These are phyloP conservation scores for Agapornis canus DNA, from an alignment of 2,797 vertebrate genomes.

Conservation along the genomic window DNA sequence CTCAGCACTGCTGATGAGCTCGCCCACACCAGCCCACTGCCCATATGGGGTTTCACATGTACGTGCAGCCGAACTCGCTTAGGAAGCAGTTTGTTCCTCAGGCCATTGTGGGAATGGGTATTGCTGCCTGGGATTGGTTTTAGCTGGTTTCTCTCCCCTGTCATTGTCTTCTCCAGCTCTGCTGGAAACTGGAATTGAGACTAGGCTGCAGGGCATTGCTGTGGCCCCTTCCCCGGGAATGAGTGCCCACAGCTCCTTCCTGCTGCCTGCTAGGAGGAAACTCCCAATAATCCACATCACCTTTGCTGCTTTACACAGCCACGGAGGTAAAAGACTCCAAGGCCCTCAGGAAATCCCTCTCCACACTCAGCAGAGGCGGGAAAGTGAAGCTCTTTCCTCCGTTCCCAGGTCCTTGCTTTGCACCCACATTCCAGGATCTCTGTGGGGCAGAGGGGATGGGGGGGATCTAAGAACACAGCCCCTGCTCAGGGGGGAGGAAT, in stretches of 20 bases:
- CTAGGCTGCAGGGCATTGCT: not conserved
- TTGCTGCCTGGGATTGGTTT: not conserved
- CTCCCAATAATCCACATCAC: fast-evolving
- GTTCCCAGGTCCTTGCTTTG: not conserved
- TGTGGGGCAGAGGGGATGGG: fast-evolving
- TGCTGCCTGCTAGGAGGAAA: fast-evolving
- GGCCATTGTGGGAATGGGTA: not conserved
- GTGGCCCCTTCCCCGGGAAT: not conserved
- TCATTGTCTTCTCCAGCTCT: constrained; percentile 28
- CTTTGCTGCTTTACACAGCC: not conserved
- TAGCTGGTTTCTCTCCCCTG: not conserved
- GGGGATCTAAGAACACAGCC: not conserved
- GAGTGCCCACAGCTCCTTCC: not conserved
- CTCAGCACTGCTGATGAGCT: not conserved
- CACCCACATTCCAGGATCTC: fast-evolving
- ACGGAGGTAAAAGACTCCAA: not conserved
- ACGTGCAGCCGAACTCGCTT: not conserved
- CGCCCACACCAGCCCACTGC: constrained; percentile 36
- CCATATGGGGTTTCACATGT: constrained; percentile 9
- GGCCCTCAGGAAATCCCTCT: not conserved
- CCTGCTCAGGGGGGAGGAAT: not conserved
- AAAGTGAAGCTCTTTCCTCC: not conserved
- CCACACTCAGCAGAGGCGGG: not conserved
- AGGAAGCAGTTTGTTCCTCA: constrained; percentile 17
- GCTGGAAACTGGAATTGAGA: not conserved